phyloP scores from a whole-genome alignment of 2,888 invertebrate species.

The Halictus quadricinctus region DNA sequence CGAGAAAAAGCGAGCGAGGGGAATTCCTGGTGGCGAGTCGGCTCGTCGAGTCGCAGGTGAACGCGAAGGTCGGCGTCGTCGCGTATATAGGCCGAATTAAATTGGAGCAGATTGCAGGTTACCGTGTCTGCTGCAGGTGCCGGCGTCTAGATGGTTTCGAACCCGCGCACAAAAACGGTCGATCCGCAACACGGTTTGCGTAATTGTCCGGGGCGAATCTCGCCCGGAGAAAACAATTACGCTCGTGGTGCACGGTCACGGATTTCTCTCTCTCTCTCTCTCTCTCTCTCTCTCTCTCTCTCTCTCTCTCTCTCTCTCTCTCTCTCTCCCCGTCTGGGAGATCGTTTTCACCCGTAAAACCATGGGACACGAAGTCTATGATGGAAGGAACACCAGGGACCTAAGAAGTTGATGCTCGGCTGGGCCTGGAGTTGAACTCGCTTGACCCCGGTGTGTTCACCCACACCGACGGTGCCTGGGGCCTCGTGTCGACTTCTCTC shows the following conservation, averaged over 20 bases:
- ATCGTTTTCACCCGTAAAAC: slow-evolving; percentile 65
- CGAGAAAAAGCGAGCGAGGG: slow-evolving; percentile 11
- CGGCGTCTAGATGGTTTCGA: slow-evolving; percentile 39
- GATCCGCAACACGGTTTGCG: slow-evolving; percentile 24
- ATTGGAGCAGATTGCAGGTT: slow-evolving; percentile 62
- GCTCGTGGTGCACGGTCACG: slow-evolving; percentile 2
- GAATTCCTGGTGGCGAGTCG: slow-evolving; percentile 16
- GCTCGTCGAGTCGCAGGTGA: slow-evolving; percentile 55
- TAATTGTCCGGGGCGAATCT: slow-evolving; percentile 44
- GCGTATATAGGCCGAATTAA: slow-evolving; percentile 64
- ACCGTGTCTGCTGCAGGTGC: slow-evolving; percentile 58
- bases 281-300: background rate
- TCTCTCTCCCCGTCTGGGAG: too few species aligned
- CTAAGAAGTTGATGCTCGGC: slow-evolving; percentile 68
- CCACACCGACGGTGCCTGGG: slow-evolving; percentile 74
- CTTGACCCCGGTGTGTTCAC: slow-evolving; percentile 78
- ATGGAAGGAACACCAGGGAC: slow-evolving; percentile 52
- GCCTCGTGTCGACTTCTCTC: slow-evolving; percentile 68
- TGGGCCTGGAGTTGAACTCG: slow-evolving; percentile 75
- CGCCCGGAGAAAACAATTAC: slow-evolving; percentile 24
- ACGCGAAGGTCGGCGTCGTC: slow-evolving; percentile 56
- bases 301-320: background rate
- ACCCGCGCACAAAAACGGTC: background rate
- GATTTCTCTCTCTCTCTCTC: background rate
- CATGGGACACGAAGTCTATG: slow-evolving; percentile 59